Percentiles rank a stretch among this genome's conserved stretches.
These are phyloP conservation scores for Ageneiosus marmoratus DNA, from an alignment of 2,113 vertebrate species.

Conservation along the genomic window DNA sequence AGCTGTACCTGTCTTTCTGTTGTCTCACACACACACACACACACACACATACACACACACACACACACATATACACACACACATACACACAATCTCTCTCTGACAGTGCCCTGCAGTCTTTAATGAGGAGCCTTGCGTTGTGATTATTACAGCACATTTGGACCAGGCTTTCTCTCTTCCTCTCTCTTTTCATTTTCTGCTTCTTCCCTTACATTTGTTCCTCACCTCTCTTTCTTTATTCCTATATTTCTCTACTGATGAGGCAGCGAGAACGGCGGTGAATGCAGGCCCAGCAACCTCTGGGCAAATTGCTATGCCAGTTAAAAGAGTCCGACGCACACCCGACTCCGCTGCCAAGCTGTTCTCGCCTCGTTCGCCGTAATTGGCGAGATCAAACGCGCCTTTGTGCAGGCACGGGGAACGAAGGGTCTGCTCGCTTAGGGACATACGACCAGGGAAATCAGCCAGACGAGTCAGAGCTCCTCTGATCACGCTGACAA, in stretches of 20 bases:
- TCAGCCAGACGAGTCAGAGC: conserved; percentile 64
- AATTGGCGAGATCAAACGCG: conserved; percentile 78
- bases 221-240: conserved; percentile 45
- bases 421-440: conserved; percentile 65
- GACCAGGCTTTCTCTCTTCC: conserved; percentile 32
- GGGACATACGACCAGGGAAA: conserved; percentile 69
- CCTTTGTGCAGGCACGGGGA: conserved; percentile 72
- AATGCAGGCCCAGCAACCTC: conserved; percentile 60
- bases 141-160: conserved; percentile 57
- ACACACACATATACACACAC: conserved; percentile 34
- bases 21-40: background rate
- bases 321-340: conserved; percentile 74
- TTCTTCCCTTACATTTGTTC: conserved; percentile 27
- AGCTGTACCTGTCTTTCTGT: conserved; percentile 28
- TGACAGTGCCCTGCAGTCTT: conserved; percentile 40
- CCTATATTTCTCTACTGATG: conserved; percentile 71
- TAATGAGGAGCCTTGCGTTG: conserved; percentile 51
- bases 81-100: conserved; percentile 21
- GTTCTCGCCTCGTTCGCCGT: conserved; percentile 65
- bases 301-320: conserved; percentile 73
- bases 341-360: conserved; percentile 72
- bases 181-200: conserved; percentile 9
- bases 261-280: conserved; percentile 59
- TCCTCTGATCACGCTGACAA: conserved; percentile 65
- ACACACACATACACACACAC: conserved; percentile 19